Percentiles rank a stretch among this genome's conserved stretches.
phyloP scores from a whole-genome alignment of 2,113 vertebrate genomes.

The Hyperoodon ampullatus region DNA sequence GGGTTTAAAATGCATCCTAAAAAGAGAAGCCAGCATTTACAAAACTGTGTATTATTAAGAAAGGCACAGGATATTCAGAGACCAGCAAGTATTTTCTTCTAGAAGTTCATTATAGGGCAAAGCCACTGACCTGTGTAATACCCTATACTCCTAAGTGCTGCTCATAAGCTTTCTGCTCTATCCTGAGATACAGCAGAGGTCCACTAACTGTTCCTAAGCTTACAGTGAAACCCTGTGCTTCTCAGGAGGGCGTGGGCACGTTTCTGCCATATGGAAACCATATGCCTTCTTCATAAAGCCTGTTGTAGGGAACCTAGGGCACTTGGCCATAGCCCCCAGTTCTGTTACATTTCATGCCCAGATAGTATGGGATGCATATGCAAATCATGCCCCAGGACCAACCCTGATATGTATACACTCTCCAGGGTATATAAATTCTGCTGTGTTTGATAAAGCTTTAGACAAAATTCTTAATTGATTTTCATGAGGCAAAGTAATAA shows the following conservation, averaged over 20 bases:
- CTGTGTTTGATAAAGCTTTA: conserved; percentile 45
- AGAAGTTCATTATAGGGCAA: background rate
- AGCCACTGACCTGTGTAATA: background rate
- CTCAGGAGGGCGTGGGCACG: accelerated
- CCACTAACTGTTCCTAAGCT: background rate
- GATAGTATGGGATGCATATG: background rate
- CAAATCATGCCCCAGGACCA: background rate
- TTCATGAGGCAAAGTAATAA: conserved; percentile 70
- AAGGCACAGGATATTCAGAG: background rate
- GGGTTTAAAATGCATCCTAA: background rate
- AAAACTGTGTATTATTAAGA: background rate
- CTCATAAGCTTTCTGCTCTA: background rate
- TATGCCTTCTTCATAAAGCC: background rate
- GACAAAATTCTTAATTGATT: conserved; percentile 77
- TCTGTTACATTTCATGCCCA: background rate
- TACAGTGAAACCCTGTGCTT: background rate
- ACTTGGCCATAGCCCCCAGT: background rate
- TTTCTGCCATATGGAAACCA: background rate
- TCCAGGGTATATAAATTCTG: background rate
- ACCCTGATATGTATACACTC: background rate
- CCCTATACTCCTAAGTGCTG: no score
- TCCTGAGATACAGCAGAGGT: background rate
- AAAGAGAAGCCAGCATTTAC: background rate
- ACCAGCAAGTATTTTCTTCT: background rate
- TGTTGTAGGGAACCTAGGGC: background rate